These are phyloP conservation scores for Megastigmus dorsalis DNA, from an alignment of 2,888 invertebrate genomes.

Conservation along the genomic window DNA sequence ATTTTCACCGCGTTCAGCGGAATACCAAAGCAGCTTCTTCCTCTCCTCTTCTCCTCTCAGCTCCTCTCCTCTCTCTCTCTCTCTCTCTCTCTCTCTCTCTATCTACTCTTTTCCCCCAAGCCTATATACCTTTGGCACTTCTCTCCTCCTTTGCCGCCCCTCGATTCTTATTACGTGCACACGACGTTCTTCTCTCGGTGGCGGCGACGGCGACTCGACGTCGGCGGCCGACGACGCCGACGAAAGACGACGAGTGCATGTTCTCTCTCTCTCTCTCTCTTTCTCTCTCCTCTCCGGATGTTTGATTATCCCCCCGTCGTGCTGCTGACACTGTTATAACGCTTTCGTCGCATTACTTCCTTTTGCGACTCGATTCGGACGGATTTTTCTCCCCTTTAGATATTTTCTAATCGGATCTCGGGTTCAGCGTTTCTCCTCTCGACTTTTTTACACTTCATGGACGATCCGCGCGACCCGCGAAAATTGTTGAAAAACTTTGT, in stretches of 20 bases:
- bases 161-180: constrained; percentile 38
- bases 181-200: no score
- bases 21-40: constrained; percentile 23
- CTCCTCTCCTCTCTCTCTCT: not conserved
- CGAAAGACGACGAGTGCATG: constrained; percentile 32
- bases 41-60: not conserved
- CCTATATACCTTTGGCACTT: not conserved
- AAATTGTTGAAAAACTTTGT: no score
- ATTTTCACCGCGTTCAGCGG: constrained; percentile 40
- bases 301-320: constrained; percentile 25
- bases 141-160: not conserved
- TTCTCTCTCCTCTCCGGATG: constrained; percentile 1
- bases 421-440: no score
- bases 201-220: no score
- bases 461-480: no score
- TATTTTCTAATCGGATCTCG: no score
- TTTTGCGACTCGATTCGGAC: no score
- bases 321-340: constrained; percentile 27
- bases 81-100: not conserved
- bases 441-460: no score
- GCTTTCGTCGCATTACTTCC: constrained; percentile 6
- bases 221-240: not conserved
- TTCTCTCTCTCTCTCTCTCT: constrained; percentile 15
- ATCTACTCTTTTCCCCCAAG: not conserved
- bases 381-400: no score